These are phyloP conservation scores for Sarcophaga subvicina DNA, from an alignment of 2,888 invertebrate species.

Conservation along the genomic window DNA sequence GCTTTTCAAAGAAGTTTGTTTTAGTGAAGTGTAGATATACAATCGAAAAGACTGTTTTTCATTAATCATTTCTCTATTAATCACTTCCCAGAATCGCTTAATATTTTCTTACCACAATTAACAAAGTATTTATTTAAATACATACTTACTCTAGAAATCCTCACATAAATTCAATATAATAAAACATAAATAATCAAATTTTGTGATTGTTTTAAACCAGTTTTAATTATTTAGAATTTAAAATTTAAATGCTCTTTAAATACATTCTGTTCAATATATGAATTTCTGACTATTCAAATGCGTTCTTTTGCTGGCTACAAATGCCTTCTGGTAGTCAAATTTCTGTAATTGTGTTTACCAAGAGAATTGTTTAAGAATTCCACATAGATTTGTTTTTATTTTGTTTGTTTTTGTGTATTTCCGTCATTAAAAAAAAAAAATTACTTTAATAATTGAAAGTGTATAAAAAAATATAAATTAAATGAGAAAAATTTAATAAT, in stretches of 20 bases:
- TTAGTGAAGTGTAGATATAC: too few relatives aligned
- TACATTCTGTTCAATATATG: conserved; percentile 31
- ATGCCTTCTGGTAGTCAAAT: not conserved
- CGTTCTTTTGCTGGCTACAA: too few relatives aligned
- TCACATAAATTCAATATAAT: not conserved
- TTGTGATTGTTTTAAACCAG: conserved; percentile 9
- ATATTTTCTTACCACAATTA: too few relatives aligned
- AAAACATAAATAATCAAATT: conserved; percentile 2
- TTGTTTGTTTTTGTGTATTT: not conserved
- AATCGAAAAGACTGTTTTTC: too few relatives aligned
- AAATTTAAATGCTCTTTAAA: conserved; percentile 60
- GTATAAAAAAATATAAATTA: conserved; percentile 18
- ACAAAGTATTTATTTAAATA: not conserved
- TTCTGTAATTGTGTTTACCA: not conserved
- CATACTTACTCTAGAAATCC: not conserved
- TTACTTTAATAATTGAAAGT: conserved; percentile 12
- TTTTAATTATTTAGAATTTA: conserved; percentile 48
- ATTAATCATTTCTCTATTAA: too few relatives aligned
- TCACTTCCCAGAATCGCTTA: too few relatives aligned
- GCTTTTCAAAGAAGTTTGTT: too few relatives aligned
- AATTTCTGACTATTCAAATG: not conserved
- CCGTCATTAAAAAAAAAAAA: conserved; percentile 1
- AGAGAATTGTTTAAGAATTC: not conserved
- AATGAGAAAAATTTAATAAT: conserved; percentile 42
- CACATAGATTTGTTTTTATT: not conserved